Evolutionary conservation across 2,888 invertebrate genomes (phyloP).

Genomic region (Sabatieria punctata): DNA sequence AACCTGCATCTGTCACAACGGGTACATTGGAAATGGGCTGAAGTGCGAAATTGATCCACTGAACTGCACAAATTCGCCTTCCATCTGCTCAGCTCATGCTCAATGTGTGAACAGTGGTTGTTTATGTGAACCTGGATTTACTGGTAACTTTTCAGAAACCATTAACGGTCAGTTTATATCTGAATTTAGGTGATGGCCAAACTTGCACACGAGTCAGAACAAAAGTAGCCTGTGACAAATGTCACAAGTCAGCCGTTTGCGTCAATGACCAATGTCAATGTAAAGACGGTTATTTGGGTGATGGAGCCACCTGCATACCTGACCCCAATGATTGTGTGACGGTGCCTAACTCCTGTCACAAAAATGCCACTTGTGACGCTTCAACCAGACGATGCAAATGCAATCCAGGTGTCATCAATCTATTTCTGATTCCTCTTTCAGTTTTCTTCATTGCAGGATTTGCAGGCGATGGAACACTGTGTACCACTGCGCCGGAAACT

Average conservation of each 20-base stretch:
- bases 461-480: no score
- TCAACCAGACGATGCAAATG: background rate
- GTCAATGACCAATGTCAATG: constrained; percentile 71
- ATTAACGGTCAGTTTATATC: no score
- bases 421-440: no score
- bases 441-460: no score
- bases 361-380: constrained; percentile 2
- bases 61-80: background rate
- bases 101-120: no score
- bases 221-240: no score
- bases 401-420: background rate
- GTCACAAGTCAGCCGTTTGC: constrained; percentile 70
- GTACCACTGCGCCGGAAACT: no score
- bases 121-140: no score
- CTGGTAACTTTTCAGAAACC: no score
- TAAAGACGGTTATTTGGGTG: constrained; percentile 70
- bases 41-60: background rate
- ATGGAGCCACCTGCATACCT: constrained; percentile 36
- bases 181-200: no score
- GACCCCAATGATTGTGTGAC: constrained; percentile 22
- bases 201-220: no score
- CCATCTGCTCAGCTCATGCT: no score
- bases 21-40: constrained; percentile 18
- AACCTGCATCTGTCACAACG: constrained; percentile 15
- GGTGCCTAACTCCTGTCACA: background rate